Base-by-base conservation (phyloP, 1,140 invertebrate genomes). In the Trinorchestia longiramus region DNA sequence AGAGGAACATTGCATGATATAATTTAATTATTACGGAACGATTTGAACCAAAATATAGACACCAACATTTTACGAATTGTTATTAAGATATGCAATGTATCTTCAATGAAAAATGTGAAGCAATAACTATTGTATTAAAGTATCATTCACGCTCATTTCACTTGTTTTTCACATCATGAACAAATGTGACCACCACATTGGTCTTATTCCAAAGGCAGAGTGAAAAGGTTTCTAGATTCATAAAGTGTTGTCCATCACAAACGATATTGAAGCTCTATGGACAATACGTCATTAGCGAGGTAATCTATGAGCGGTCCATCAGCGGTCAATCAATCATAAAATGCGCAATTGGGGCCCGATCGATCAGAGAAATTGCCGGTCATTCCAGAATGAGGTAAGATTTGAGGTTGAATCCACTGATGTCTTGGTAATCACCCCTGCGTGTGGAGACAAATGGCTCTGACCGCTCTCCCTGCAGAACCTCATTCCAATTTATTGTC, bases 231-330 rank as follows among this genome's bases (percentile, higher is more conserved):
- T 77, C 28, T 36, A 77, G 15, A 77, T 77, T 77, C 62, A 36
- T 3, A 28, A 3, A 36, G 62, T 77, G 62, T 77, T 36, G 62
- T 77, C 62, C 62, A 77, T 77, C 62, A 77, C 28, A 19, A 36
- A 28, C 62, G 36, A 77, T 36, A 77, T 77, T 77, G 62, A 77
- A 19, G 62, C 15, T 28, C 62, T 1, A 28, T 90, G 41, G 88
- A 43, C 88, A 43, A 42, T 90, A 41, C 88, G 36, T 42, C 88
- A 42, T 90, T 43, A 90, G 88, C 43, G n/a, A 42, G 88, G 43
- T 90, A 90, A 90, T 90, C 88, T 90, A 90, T 90, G 88, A 90
- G 40, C 43, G 45, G 92, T 94, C 92, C 92, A 43, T 94, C 92
- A 43, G 36, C 92, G 88, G 43, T 8, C 92, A 42, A 94, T 94